phyloP scores from a whole-genome alignment of 1,140 invertebrate species.

The Branchinecta lindahli region DNA sequence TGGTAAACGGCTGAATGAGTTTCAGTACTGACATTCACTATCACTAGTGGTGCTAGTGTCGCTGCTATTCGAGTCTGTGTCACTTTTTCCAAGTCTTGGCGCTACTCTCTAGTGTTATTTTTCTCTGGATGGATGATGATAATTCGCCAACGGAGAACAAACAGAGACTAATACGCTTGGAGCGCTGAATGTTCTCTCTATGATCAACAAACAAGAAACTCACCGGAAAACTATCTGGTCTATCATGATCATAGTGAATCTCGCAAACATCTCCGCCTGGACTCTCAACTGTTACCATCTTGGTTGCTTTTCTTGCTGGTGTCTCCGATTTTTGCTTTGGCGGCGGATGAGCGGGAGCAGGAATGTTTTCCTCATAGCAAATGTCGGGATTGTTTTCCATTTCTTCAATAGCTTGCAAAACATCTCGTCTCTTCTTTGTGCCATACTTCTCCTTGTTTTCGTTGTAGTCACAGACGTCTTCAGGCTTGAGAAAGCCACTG shows the following conservation, averaged over 20 bases:
- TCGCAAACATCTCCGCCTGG: background rate
- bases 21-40: no score
- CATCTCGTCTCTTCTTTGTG: background rate
- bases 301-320: background rate
- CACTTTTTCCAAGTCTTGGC: no score
- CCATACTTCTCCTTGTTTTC: background rate
- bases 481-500: background rate
- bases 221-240: background rate
- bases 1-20: no score
- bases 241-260: constrained; percentile 6
- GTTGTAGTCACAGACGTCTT: background rate
- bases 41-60: no score
- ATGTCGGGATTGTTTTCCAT: background rate
- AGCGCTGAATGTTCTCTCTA: no score
- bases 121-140: no score
- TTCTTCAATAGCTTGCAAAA: background rate
- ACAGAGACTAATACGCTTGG: no score
- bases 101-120: no score
- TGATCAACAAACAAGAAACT: background rate
- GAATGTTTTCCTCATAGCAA: background rate
- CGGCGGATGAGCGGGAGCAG: background rate
- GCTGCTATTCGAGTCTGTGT: no score
- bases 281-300: background rate
- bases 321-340: background rate
- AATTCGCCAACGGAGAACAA: no score